Conservation (phyloP, 1,140 invertebrate species). For the Battus philenor region DNA sequence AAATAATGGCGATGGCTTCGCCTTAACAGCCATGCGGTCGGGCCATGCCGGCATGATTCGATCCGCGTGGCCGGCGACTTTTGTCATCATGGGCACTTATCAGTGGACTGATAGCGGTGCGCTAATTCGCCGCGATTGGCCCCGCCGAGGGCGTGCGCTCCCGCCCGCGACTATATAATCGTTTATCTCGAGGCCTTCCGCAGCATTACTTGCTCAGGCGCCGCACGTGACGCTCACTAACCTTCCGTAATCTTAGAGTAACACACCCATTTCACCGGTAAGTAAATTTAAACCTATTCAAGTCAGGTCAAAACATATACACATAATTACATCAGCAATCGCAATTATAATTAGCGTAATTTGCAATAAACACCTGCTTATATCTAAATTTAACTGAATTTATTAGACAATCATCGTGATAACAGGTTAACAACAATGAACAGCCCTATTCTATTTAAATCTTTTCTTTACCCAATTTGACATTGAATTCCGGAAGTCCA, state of each 20-base stretch:
- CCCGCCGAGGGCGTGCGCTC: constrained; percentile 50
- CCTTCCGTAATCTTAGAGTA: constrained; percentile 5
- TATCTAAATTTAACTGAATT: too few species aligned
- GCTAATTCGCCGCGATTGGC: constrained; percentile 52
- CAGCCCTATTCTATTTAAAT: not conserved
- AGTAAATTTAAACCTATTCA: not conserved
- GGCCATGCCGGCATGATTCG: constrained; percentile 36
- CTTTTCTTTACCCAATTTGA: constrained; percentile 7
- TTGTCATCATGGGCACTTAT: constrained; percentile 45
- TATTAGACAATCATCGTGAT: too few species aligned
- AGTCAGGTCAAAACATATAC: too few species aligned
- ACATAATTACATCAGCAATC: too few species aligned
- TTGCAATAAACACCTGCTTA: too few species aligned
- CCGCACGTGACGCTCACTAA: constrained; percentile 38
- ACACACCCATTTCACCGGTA: constrained; percentile 19
- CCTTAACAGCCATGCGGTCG: constrained; percentile 54
- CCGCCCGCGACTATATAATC: constrained; percentile 54
- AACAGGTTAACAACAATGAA: too few species aligned
- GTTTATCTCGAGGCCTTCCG: constrained; percentile 17
- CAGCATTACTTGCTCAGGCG: constrained; percentile 48
- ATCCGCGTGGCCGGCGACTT: constrained; percentile 51
- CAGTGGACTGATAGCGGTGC: constrained; percentile 40
- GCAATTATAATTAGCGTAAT: too few species aligned
- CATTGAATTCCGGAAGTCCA: constrained; percentile 10
- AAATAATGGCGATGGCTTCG: constrained; percentile 23